Base-by-base conservation (phyloP, 1,140 invertebrate genomes). In the Carposina sasakii region DNA sequence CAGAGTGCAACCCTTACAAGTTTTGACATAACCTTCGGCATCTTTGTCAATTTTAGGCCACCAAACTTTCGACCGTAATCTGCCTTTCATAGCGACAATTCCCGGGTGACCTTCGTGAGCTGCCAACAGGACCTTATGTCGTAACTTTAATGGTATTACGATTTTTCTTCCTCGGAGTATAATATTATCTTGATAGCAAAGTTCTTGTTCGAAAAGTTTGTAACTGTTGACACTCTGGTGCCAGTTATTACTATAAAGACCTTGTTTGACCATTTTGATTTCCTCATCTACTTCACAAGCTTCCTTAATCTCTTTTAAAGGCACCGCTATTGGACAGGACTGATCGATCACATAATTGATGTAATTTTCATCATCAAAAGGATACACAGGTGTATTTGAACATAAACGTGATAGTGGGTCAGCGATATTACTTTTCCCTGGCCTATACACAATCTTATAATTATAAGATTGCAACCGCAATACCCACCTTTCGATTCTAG, bases 31-130 rank as follows among this genome's bases (percentile, higher is more conserved):
- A 5, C 55, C 57, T 69, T 85, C 24, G 5, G 24, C 24, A 26
- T 26, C 24, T 12, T 12, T 26, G 5, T 26, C 24, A 6, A 26
- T 26, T 26, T 26, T 26, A 12, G 67, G 71, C 85, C 84, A 89
- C 36, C 36, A 20, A 8, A 39, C 36, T 15, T 39, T 39, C 8
- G 24, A 6, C 12, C 24, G 24, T 12, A 26, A 26, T 12, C 24
- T 6, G 12, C 24, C 24, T 12, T 26, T 26, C 24, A 26, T 6
- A 26, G 24, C 24, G 5, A 26, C 24, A 6, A 26, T 39, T 8
- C 36, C 36, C 1, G 5, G 36, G 10, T 39, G 36, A 3, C 68
- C 74, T 51, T 71, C 52, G 24, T 87, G 87, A 5, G 76, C 67
- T 3, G 63, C 52, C 12, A 47, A 15, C 26, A 78, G 31, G 5